Evolutionary conservation across 2,888 invertebrate species (phyloP).

Genomic region (Nomada flava): DNA sequence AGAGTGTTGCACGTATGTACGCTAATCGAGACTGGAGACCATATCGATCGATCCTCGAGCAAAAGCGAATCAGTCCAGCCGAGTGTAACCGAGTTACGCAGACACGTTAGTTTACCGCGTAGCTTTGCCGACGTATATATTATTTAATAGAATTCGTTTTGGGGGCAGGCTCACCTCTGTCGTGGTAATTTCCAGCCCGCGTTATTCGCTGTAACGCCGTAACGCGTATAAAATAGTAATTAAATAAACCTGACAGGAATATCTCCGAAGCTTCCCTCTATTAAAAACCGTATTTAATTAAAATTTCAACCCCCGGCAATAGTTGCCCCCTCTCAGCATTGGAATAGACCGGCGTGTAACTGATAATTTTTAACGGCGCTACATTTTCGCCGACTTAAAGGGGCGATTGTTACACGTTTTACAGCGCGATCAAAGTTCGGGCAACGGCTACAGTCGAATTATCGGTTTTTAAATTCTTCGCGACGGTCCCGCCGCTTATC

Average conservation of each 20-base stretch:
- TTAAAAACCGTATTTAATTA: conserved; percentile 42
- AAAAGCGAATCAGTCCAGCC: not conserved
- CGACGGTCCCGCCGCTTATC: conserved; percentile 23
- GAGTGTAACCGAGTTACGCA: not conserved
- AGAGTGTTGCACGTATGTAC: not conserved
- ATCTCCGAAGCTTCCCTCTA: not conserved
- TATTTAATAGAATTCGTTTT: not conserved
- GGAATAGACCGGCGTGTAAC: not conserved
- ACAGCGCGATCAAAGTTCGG: conserved; percentile 44
- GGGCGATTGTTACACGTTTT: conserved; percentile 36
- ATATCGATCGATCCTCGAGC: conserved; percentile 12
- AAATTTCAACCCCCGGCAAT: conserved; percentile 22
- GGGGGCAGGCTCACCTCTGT: not conserved
- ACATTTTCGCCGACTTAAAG: conserved; percentile 13
- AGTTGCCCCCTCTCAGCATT: not conserved
- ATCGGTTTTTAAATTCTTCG: conserved; percentile 62
- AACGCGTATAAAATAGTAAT: conserved; percentile 40
- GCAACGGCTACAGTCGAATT: conserved; percentile 45
- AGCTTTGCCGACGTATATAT: not conserved
- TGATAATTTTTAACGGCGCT: conserved; percentile 22
- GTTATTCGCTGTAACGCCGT: not conserved
- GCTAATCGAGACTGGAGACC: not conserved
- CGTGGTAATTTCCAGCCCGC: not conserved
- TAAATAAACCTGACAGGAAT: conserved; percentile 30
- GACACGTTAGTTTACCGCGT: not conserved